These are phyloP conservation scores for Scytalopus superciliaris DNA, from an alignment of 2,113 vertebrate species.

Conservation along the genomic window DNA sequence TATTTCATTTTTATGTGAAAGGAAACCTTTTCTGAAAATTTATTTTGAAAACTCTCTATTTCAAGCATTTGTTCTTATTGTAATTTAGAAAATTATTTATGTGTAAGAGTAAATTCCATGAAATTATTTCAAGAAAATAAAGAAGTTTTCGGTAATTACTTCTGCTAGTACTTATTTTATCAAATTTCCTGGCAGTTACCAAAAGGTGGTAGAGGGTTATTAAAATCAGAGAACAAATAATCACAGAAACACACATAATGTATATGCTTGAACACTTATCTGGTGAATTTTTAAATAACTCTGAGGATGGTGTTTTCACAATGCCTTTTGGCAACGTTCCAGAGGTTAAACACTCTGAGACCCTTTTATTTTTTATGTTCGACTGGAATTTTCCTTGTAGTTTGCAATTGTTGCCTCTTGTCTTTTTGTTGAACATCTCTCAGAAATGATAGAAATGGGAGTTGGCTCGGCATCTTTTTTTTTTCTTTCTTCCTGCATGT, in stretches of 20 bases:
- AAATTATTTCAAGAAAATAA: not conserved
- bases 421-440: not conserved
- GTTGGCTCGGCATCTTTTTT: not conserved
- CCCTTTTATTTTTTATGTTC: not conserved
- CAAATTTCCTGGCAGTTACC: not conserved
- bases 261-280: not conserved
- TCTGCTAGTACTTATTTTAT: not conserved
- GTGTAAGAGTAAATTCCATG: not conserved
- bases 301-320: not conserved
- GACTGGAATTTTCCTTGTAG: not conserved
- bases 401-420: not conserved
- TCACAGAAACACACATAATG: not conserved
- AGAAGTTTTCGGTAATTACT: not conserved
- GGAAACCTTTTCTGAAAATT: not conserved
- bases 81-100: constrained; percentile 5
- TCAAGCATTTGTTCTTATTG: not conserved
- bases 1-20: constrained; percentile 8
- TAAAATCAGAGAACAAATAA: not conserved
- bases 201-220: not conserved
- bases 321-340: not conserved
- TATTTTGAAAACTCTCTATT: not conserved
- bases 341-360: not conserved
- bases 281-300: not conserved
- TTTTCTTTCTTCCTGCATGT: not conserved
- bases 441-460: not conserved